phyloP scores from a whole-genome alignment of 2,113 vertebrate species.

The Channa maculata region DNA sequence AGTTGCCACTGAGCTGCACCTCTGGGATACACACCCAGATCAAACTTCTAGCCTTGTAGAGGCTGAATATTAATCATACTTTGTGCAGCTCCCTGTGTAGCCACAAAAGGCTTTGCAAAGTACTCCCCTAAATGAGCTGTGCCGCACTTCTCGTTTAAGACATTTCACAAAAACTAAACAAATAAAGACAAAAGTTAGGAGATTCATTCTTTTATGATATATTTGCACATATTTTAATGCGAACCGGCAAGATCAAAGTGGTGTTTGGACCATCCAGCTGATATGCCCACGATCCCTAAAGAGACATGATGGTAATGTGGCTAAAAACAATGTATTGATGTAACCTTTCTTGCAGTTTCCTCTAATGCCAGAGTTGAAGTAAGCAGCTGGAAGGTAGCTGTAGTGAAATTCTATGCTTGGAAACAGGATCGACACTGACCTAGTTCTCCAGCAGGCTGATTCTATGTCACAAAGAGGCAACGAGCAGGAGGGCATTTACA shows the following conservation, averaged over 20 bases:
- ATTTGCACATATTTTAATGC: too few relatives aligned
- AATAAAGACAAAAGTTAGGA: too few relatives aligned
- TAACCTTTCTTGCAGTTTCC: not conserved
- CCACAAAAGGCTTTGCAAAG: not conserved
- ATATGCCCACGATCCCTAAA: too few relatives aligned
- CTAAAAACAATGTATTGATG: slow-evolving; percentile 9
- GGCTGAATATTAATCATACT: not conserved
- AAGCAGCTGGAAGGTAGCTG: slow-evolving; percentile 27
- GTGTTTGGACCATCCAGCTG: not conserved
- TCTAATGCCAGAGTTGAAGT: slow-evolving; percentile 9
- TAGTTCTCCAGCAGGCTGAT: slow-evolving; percentile 53
- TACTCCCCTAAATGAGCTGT: too few relatives aligned
- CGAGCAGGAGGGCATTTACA: slow-evolving; percentile 27
- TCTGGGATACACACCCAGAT: too few relatives aligned
- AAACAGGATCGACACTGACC: slow-evolving; percentile 71
- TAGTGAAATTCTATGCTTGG: slow-evolving; percentile 44
- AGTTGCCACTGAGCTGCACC: too few relatives aligned
- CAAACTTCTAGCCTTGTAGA: too few relatives aligned
- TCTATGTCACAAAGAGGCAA: slow-evolving; percentile 55
- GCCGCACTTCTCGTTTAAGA: too few relatives aligned
- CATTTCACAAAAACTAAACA: too few relatives aligned
- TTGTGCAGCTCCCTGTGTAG: not conserved
- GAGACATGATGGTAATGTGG: not conserved
- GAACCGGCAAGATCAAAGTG: not conserved
- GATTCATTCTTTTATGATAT: too few relatives aligned